Evolutionary conservation across 2,113 vertebrate species (phyloP).

Genomic region (Noctilio leporinus): DNA sequence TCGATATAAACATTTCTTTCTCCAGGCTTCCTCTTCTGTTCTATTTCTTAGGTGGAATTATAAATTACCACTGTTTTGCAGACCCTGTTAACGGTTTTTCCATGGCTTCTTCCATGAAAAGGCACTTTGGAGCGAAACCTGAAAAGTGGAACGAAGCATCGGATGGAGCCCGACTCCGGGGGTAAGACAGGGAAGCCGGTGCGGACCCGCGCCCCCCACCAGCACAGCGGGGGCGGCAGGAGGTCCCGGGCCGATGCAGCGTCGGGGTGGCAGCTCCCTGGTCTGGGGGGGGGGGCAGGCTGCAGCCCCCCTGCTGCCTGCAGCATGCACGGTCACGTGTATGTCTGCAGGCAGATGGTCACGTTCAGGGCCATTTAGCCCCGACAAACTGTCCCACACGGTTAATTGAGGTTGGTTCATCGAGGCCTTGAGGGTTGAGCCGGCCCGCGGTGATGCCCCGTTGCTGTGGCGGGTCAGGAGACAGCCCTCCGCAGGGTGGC

Average conservation of each 20-base stretch:
- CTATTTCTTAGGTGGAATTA: background rate
- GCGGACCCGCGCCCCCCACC: background rate
- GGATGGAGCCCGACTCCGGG: background rate
- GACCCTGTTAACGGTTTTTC: constrained; percentile 13
- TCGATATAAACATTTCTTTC: background rate
- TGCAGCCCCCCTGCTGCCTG: too few relatives aligned
- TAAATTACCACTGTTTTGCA: background rate
- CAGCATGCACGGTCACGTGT: too few relatives aligned
- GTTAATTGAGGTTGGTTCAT: background rate
- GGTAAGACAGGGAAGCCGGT: too few relatives aligned
- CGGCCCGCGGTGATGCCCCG: background rate
- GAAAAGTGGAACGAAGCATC: constrained; percentile 6
- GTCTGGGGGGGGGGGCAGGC: too few relatives aligned
- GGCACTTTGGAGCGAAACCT: constrained; percentile 16
- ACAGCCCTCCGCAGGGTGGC: background rate
- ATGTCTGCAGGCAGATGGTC: background rate
- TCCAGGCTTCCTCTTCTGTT: background rate
- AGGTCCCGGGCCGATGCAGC: background rate
- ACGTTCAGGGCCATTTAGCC: background rate
- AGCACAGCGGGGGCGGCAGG: background rate
- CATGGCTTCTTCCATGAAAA: background rate
- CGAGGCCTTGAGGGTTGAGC: background rate
- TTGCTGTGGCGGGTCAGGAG: background rate
- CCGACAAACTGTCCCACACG: background rate
- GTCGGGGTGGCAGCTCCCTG: too few relatives aligned